These are phyloP conservation scores for Drosophila neocordata DNA, from an alignment of 1,140 invertebrate genomes.

Conservation along the genomic window DNA sequence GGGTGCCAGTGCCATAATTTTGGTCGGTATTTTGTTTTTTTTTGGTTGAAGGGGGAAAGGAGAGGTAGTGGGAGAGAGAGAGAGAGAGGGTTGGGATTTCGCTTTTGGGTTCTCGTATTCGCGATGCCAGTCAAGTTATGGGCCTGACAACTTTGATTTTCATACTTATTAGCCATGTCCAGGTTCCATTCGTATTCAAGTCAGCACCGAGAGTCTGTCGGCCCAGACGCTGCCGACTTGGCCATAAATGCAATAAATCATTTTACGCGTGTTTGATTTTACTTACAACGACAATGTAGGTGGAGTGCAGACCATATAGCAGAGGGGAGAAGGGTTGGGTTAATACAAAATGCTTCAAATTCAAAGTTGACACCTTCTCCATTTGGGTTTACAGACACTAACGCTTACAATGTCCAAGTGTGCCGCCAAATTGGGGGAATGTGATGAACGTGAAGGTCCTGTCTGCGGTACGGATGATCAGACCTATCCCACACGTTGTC, in stretches of 20 bases:
- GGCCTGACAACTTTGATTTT: conserved; percentile 71
- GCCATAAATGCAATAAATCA: conserved; percentile 77
- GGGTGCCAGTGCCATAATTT: conserved; percentile 51
- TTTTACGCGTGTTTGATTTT: conserved; percentile 76
- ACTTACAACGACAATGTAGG: conserved; percentile 37
- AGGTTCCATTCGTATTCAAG: conserved; percentile 68
- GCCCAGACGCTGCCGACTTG: conserved; percentile 64
- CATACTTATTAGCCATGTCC: conserved; percentile 52
- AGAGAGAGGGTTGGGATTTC: not conserved
- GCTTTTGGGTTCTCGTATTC: conserved; percentile 38
- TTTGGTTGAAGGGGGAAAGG: not conserved
- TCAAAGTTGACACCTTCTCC: conserved; percentile 35
- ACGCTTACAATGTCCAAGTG: conserved; percentile 77
- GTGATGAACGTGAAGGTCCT: conserved; percentile 83
- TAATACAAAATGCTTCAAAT: conserved; percentile 35
- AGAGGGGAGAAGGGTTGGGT: not conserved
- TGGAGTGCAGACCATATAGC: too few species aligned
- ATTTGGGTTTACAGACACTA: conserved; percentile 24
- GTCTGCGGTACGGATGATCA: conserved; percentile 92
- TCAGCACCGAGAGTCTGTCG: conserved; percentile 29
- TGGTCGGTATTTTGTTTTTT: conserved; percentile 40
- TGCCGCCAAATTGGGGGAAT: conserved; percentile 77
- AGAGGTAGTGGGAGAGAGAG: not conserved
- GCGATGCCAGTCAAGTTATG: conserved; percentile 56
- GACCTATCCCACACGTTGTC: conserved; percentile 91